Base-by-base conservation (phyloP, 2,888 invertebrate species). In the Listrodromus nycthemerus region DNA sequence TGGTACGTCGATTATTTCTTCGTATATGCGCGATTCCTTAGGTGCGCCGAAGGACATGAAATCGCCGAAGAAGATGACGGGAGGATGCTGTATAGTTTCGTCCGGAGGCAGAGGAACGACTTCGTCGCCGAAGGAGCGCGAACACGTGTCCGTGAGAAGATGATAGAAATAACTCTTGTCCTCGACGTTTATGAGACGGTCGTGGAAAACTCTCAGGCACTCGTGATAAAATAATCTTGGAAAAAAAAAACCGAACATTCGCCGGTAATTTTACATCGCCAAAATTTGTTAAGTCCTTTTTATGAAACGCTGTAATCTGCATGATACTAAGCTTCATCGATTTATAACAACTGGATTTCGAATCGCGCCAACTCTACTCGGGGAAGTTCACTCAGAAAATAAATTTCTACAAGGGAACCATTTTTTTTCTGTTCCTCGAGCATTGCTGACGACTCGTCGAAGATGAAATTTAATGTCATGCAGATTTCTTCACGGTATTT, bases 171-270 rank as follows among this genome's bases (percentile, higher is more conserved):
- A 96, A 30, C 94, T 95, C 92, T 97, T 97, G 92, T 99, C 98
- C 87, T 97, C 95, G 19, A 95, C 93, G 91, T 98, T 97, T 79
- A 97, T 96, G 27, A 99, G 94, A 0, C 98, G 96, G 92, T 98
- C 98, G 93, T 98, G 98, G 92, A 98, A 98, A 1, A 98, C 98
- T 33, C 98, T 95, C 78, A 98, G 95, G 80, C 98, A 97, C 94
- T 99, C 98, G 92, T 99, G 98, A 88, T 97, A 98, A 94, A 98
- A 98, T 8, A 99, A 94, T 87, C 98, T 97, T 89, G 2, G 93
- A 91, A 61, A 33, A 13, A 2, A n/a, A 66, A 21, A 50, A 37
- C 65, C 65, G 63, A 76, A 24, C 33, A 52, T 33, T 30, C 3
- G 19, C 30, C 30, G 30, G 4, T 30, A 30, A 30, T 30, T 30